A percentile compares a stretch with the other conserved stretches of the same genome.
Evolutionary conservation across 2,888 invertebrate species (phyloP).

Genomic region (Cephus rjabovi): DNA sequence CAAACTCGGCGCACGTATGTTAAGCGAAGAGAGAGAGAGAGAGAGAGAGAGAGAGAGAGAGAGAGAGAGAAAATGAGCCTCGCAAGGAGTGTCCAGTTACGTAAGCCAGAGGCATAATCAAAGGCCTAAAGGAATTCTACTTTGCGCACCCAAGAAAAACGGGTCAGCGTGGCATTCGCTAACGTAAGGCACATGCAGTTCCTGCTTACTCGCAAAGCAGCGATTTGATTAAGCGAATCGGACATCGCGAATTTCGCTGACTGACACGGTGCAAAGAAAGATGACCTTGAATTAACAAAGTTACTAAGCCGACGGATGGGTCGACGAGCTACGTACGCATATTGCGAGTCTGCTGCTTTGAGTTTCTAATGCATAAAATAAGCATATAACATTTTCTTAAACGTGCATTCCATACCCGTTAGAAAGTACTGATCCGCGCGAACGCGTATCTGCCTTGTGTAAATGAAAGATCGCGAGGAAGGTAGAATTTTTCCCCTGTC

Average conservation of each 20-base stretch:
- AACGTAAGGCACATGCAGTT: background rate
- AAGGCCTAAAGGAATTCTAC: slow-evolving; percentile 17
- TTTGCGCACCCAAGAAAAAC: slow-evolving; percentile 1
- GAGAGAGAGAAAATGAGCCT: background rate
- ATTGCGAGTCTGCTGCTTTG: background rate
- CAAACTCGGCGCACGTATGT: slow-evolving; percentile 18
- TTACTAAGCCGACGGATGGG: background rate
- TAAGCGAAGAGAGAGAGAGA: background rate
- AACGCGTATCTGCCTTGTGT: background rate
- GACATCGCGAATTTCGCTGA: background rate
- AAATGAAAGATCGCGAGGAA: background rate
- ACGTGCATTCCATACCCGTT: background rate
- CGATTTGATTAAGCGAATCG: background rate
- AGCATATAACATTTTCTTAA: background rate
- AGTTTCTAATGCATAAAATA: background rate
- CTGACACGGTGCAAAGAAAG: background rate
- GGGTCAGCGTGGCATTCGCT: background rate
- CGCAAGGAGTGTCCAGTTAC: slow-evolving; percentile 21
- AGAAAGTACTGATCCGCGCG: background rate
- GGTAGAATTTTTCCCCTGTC: background rate
- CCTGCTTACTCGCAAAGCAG: background rate
- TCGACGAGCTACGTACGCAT: background rate
- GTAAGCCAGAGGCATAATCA: slow-evolving; percentile 17
- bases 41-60: background rate
- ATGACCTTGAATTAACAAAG: background rate